Base-by-base conservation (phyloP, 2,888 invertebrate species). In the Cordilura impudica region DNA sequence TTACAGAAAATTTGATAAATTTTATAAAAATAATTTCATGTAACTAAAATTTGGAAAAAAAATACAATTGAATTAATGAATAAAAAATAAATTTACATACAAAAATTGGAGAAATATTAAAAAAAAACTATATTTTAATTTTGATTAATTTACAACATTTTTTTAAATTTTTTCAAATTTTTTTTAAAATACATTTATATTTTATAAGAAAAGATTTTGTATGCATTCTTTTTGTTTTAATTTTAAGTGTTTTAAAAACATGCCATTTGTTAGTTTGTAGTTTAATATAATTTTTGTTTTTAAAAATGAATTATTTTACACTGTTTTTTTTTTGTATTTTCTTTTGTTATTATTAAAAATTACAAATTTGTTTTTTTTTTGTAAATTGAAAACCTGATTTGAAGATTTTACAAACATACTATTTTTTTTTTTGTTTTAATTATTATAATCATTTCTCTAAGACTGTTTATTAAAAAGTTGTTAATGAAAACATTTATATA, bases 311-410 rank as follows among this genome's bases (percentile, higher is more conserved):
- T 23, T 54, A 75, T 54, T 69, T 75, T 69, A 66, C 61, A 63
- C 61, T 61, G 54, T 58, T 16, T 60, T 66, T 14, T 45, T n/a
- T n/a, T 35, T 69, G 23, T 58, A 16, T 45, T 14, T 60, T 39
- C 31, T 19, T 26, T 29, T 70, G 18, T 73, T 72, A 49, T 67
- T 67, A 51, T 21, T 35, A 39, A 39, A 54, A 66, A 56, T 71
- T 75, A 75, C 70, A 67, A 63, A 61, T 45, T 63, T 49, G 23
- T 51, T 12, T 29, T 65, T 23, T 10, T n/a, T 79, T 70, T 67
- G 49, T 75, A 67, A 72, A 75, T 72, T 72, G 71, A 79, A 79
- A 75, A 79, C 75, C 79, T 79, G 75, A 79, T 79, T 79, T 79
- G n/a, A 53, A 53, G 35, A 75, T 63, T 75, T 71, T 77, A 77